phyloP scores from a whole-genome alignment of 2,113 vertebrate species.

The Miniopterus natalensis region DNA sequence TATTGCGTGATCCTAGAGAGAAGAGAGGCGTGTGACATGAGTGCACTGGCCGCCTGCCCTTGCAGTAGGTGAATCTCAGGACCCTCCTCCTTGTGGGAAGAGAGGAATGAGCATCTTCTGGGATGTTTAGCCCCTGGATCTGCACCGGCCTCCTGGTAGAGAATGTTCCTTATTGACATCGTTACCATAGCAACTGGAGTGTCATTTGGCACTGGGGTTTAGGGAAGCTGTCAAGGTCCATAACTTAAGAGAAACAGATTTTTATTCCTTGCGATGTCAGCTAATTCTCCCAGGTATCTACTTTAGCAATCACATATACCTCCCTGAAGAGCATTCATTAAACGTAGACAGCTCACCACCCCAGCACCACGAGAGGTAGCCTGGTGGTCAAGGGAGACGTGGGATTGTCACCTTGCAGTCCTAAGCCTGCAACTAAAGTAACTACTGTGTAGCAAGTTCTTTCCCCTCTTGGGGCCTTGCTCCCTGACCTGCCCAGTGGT shows the following conservation, averaged over 20 bases:
- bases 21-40: background rate
- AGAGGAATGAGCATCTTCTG: background rate
- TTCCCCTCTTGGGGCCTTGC: background rate
- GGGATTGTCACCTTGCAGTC: background rate
- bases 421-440: background rate
- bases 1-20: background rate
- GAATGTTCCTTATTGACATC: constrained; percentile 48
- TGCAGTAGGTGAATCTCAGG: background rate
- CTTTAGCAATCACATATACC: constrained; percentile 13
- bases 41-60: background rate
- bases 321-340: constrained; percentile 19
- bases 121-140: background rate
- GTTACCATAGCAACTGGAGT: constrained; percentile 67
- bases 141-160: constrained; percentile 27
- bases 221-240: constrained; percentile 42
- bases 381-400: background rate
- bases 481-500: background rate
- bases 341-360: background rate
- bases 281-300: constrained; percentile 52
- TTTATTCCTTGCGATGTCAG: constrained; percentile 52
- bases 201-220: constrained; percentile 62
- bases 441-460: background rate
- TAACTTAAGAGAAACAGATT: constrained; percentile 71
- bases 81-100: background rate
- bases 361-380: background rate